phyloP scores from a whole-genome alignment of 2,797 vertebrate species.

The Coregonus suidteri region DNA sequence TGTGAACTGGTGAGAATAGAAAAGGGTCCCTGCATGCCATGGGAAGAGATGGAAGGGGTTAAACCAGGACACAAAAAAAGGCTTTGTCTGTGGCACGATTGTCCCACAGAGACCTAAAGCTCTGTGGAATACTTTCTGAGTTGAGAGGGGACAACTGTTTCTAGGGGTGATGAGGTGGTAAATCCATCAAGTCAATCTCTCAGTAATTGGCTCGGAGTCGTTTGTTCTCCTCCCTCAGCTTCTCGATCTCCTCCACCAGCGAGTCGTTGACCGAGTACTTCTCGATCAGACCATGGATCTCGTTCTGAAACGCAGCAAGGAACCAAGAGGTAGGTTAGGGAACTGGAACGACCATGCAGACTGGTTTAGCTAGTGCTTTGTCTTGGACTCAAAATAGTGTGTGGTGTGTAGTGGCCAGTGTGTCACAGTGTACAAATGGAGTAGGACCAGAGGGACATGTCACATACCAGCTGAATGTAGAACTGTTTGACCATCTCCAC shows the following conservation, averaged over 20 bases:
- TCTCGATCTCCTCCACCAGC: slow-evolving; percentile 93
- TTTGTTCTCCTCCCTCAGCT: slow-evolving; percentile 91
- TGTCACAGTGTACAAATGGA: background rate
- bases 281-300: slow-evolving; percentile 92
- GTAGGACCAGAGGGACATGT: background rate
- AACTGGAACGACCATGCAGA: background rate
- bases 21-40: background rate
- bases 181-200: slow-evolving; percentile 48
- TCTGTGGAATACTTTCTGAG: background rate
- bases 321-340: background rate
- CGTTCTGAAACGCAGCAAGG: slow-evolving; percentile 77
- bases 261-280: slow-evolving; percentile 91
- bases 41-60: background rate
- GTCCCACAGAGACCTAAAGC: background rate
- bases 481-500: slow-evolving; percentile 98
- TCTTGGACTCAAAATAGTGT: background rate
- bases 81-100: background rate
- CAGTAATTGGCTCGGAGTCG: slow-evolving; percentile 88
- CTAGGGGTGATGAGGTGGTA: background rate
- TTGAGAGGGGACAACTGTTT: background rate
- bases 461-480: slow-evolving; percentile 90
- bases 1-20: background rate
- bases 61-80: background rate
- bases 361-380: background rate
- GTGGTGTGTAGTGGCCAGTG: background rate